Percentiles rank a stretch among this genome's conserved stretches.
Conservation (phyloP, 2,797 vertebrate species). For the Brachyrhaphis roseni region DNA sequence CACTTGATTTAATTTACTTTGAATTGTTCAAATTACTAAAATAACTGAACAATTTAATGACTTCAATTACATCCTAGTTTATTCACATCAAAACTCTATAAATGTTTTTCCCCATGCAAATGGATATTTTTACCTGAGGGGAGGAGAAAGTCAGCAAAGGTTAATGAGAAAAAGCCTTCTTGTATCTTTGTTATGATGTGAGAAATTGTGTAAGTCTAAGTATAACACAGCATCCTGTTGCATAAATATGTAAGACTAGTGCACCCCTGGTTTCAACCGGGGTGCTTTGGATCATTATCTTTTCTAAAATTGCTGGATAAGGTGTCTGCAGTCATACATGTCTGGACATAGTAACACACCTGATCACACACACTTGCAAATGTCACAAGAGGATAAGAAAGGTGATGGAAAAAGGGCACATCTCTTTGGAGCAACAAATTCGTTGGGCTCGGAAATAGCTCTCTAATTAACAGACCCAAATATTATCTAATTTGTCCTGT, state of each 20-base stretch:
- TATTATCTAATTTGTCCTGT: conserved; percentile 74
- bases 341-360: conserved; percentile 42
- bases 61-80: background rate
- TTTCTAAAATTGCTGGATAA: conserved; percentile 29
- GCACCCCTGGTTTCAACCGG: conserved; percentile 44
- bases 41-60: background rate
- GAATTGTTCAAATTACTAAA: background rate
- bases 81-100: background rate
- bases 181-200: conserved; percentile 16
- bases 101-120: background rate
- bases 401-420: conserved; percentile 61
- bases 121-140: background rate
- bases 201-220: conserved; percentile 8
- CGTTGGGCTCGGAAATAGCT: conserved; percentile 74
- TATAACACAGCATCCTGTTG: background rate
- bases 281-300: conserved; percentile 40
- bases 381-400: conserved; percentile 45
- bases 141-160: conserved; percentile 39
- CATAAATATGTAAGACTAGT: conserved; percentile 18
- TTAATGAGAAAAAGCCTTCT: conserved; percentile 55
- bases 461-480: conserved; percentile 79
- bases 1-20: background rate
- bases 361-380: background rate
- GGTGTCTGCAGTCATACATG: conserved; percentile 57
- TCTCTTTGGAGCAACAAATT: conserved; percentile 63